Evolutionary conservation across 2,888 invertebrate species (phyloP), one percentile per base, ranked within the genome.

Genomic region (Tubulanus polymorphus): DNA sequence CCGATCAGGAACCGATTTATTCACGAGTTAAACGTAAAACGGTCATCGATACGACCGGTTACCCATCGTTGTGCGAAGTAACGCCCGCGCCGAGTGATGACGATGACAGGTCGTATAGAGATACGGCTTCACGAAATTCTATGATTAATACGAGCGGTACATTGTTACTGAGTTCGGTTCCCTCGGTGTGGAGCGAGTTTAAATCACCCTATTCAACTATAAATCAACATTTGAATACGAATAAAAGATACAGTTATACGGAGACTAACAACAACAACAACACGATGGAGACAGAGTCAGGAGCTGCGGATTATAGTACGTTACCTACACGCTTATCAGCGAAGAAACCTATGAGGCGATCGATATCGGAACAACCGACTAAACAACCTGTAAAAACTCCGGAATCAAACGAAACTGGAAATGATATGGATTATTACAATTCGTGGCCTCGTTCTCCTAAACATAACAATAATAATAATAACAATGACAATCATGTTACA

Each of bases 81-180:
- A 47, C 48, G 6, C 48, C 48, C 8, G 23, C 27, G 26, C 5
- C 5, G n/a, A 47, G 48, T 47, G 48, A 47, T n/a, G 48, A 47
- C 27, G 48, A 47, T 8, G n/a, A 25, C 3, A 47, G 23, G 10
- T n/a, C 26, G 6, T 41, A 20, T 20, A 18, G 41, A 5, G 23
- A 23, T 15, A 23, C 18, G 15, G 18, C 41, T 15, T 23, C 20
- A 8, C 23, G 20, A 5, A 23, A 41, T 41, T 41, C 41, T 41
- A 23, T 23, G 15, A 41, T 18, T 41, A 41, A 20, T 8, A 23
- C 41, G 41, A 41, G 20, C 6, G 20, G 20, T 18, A 20, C 41
- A 15, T 23, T 23, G 6, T 23, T 41, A 8, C 18, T 15, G 15
- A 41, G 41, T 15, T 20, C 20, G 20, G 41, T 15, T 8, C 41